A percentile compares a stretch with the other conserved stretches of the same genome.
These are phyloP conservation scores for Dermatophagoides farinae DNA, from an alignment of 1,140 invertebrate genomes.

Conservation along the genomic window DNA sequence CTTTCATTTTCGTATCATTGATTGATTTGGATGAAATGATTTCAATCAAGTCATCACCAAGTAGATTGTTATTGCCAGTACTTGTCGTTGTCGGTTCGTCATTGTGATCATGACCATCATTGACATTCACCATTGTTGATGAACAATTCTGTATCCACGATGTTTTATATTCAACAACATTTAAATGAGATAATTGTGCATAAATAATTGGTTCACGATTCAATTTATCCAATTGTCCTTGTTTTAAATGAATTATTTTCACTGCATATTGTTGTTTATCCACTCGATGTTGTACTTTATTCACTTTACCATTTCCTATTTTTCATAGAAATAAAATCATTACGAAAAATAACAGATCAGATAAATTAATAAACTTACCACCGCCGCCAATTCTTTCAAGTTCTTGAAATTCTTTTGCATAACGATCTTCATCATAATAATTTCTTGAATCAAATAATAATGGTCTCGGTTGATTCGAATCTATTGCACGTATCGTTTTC, in stretches of 20 bases:
- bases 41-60: background rate
- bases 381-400: too few species aligned
- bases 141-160: conserved; percentile 46
- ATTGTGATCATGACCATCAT: background rate
- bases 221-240: conserved; percentile 25
- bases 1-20: background rate
- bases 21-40: background rate
- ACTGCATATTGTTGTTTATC: conserved; percentile 56
- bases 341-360: too few species aligned
- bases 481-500: too few species aligned
- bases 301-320: conserved; percentile 32
- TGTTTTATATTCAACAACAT: conserved; percentile 61
- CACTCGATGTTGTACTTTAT: conserved; percentile 40
- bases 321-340: too few species aligned
- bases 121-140: background rate
- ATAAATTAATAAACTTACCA: too few species aligned
- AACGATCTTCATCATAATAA: too few species aligned
- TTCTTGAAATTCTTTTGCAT: too few species aligned
- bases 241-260: conserved; percentile 46
- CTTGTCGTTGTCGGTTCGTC: background rate
- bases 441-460: too few species aligned
- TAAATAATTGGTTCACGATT: conserved; percentile 54
- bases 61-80: background rate
- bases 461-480: too few species aligned
- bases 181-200: conserved; percentile 45